A percentile compares a stretch with the other conserved stretches of the same genome.
Evolutionary conservation across 2,113 vertebrate genomes (phyloP).

Genomic region (Acanthochromis polyacanthus): DNA sequence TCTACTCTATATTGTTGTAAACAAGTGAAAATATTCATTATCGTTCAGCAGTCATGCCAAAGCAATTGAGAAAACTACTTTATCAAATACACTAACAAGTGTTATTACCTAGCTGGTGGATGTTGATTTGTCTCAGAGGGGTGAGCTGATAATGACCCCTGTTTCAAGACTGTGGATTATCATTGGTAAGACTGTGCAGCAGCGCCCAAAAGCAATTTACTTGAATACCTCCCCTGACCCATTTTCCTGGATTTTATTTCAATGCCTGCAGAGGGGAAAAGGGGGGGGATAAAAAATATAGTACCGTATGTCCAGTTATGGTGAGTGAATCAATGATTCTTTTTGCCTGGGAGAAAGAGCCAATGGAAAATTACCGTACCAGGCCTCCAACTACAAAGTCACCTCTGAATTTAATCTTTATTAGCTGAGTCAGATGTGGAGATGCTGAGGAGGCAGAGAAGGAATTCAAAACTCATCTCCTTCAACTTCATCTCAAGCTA

Average conservation of each 20-base stretch:
- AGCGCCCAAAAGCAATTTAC: constrained; percentile 60
- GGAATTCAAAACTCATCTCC: constrained; percentile 58
- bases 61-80: too few species aligned
- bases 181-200: constrained; percentile 37
- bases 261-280: constrained; percentile 45
- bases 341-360: constrained; percentile 41
- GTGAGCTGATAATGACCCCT: constrained; percentile 32
- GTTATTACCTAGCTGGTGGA: neutral
- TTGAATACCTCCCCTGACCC: constrained; percentile 71
- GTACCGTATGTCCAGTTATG: constrained; percentile 38
- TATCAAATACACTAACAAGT: neutral
- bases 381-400: constrained; percentile 69
- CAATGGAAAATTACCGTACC: constrained; percentile 66
- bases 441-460: constrained; percentile 78
- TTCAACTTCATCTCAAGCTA: constrained; percentile 27
- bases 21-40: too few species aligned
- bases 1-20: too few species aligned
- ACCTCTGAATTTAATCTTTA: constrained; percentile 75
- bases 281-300: constrained; percentile 38
- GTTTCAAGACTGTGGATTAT: constrained; percentile 36
- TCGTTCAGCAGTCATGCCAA: too few species aligned
- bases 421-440: constrained; percentile 78
- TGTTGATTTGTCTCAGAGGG: constrained; percentile 39
- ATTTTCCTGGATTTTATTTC: constrained; percentile 75
- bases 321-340: constrained; percentile 61